A percentile compares a stretch with the other conserved stretches of the same genome.
Conservation (phyloP, 2,888 invertebrate species). For the Erebia palarica region DNA sequence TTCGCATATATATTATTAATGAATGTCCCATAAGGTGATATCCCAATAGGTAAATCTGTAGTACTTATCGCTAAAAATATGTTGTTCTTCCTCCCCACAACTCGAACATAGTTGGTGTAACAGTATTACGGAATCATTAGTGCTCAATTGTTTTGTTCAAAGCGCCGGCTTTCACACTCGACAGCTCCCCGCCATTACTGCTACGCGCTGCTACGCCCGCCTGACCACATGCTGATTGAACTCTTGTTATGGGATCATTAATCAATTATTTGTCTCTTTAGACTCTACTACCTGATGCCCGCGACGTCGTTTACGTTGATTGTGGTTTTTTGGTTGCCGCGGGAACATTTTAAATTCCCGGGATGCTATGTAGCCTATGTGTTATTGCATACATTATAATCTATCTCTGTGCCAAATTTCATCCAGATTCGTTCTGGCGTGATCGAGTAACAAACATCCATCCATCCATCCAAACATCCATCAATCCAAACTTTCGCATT, state of each 20-base stretch:
- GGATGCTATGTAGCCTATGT: too few species aligned
- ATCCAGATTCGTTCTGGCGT: too few species aligned
- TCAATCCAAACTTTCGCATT: too few species aligned
- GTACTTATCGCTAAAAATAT: not conserved
- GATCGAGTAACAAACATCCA: too few species aligned
- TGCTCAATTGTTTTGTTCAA: constrained; percentile 67
- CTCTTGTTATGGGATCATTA: constrained; percentile 68
- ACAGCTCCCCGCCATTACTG: constrained; percentile 46
- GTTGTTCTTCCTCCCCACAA: constrained; percentile 22
- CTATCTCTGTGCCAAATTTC: too few species aligned
- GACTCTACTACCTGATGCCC: not conserved
- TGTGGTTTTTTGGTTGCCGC: too few species aligned
- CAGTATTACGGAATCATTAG: constrained; percentile 60
- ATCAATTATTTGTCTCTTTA: constrained; percentile 35
- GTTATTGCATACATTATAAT: too few species aligned
- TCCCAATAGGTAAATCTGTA: constrained; percentile 6
- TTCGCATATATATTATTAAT: too few species aligned
- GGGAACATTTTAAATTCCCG: too few species aligned
- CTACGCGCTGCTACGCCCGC: constrained; percentile 41
- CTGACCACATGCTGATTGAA: constrained; percentile 76
- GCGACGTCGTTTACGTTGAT: too few species aligned
- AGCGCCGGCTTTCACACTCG: constrained; percentile 51
- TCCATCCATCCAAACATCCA: too few species aligned
- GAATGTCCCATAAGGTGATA: not conserved
- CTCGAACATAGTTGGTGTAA: constrained; percentile 42